Percentiles rank a stretch among this genome's conserved stretches.
These are phyloP conservation scores for Isotomurus palustris DNA, from an alignment of 2,888 invertebrate genomes.

Conservation along the genomic window DNA sequence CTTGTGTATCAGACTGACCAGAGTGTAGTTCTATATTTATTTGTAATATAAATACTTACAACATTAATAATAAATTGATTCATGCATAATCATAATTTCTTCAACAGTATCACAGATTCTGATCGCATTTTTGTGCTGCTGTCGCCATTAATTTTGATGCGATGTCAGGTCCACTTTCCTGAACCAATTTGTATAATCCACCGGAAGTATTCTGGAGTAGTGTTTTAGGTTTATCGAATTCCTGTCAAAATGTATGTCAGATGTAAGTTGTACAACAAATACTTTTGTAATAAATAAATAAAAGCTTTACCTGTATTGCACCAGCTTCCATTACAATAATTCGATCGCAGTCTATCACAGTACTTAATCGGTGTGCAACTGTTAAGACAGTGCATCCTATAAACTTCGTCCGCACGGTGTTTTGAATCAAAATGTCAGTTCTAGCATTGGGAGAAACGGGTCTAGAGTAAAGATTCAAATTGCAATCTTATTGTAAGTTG, in stretches of 20 bases:
- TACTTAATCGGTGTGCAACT: slow-evolving; percentile 84
- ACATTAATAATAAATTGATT: too few species aligned
- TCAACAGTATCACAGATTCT: too few species aligned
- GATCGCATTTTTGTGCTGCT: too few species aligned
- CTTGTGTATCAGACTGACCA: too few species aligned
- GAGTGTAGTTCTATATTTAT: too few species aligned
- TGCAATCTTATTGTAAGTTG: not conserved
- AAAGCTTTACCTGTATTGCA: slow-evolving; percentile 53
- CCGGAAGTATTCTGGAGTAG: slow-evolving; percentile 27
- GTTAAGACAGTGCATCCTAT: slow-evolving; percentile 79
- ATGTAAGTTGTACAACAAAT: not conserved
- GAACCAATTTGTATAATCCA: slow-evolving; percentile 29
- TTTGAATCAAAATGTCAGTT: slow-evolving; percentile 79
- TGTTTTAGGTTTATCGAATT: slow-evolving; percentile 40
- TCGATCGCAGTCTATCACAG: slow-evolving; percentile 87
- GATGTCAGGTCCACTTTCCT: slow-evolving; percentile 31
- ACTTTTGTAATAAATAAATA: not conserved
- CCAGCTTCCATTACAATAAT: slow-evolving; percentile 84
- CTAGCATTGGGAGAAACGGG: slow-evolving; percentile 49
- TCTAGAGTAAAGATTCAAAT: not conserved
- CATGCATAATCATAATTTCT: too few species aligned
- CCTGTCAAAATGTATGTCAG: slow-evolving; percentile 27
- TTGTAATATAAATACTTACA: too few species aligned
- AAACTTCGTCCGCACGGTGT: slow-evolving; percentile 74
- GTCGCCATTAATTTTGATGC: not conserved